These are phyloP conservation scores for Drosophila pachea DNA, from an alignment of 1,140 invertebrate species.

Conservation along the genomic window DNA sequence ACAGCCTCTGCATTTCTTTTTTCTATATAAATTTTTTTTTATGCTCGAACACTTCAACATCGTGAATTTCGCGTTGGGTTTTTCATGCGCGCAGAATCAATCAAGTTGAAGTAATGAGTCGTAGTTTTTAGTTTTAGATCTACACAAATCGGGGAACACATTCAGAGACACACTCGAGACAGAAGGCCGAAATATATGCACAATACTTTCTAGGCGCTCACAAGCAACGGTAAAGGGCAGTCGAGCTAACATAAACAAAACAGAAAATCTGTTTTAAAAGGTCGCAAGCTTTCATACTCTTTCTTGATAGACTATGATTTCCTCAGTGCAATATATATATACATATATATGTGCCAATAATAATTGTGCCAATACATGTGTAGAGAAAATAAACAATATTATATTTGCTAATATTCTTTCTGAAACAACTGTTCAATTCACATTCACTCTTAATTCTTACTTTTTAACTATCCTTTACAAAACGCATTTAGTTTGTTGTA, in stretches of 20 bases:
- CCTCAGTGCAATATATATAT: not conserved
- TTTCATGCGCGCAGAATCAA: conserved; percentile 52
- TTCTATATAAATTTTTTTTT: conserved; percentile 15
- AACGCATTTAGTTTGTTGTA: too few relatives aligned
- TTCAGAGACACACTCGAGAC: conserved; percentile 5
- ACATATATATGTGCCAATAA: not conserved
- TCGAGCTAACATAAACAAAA: conserved; percentile 47
- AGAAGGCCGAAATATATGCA: conserved; percentile 16
- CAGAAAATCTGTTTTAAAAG: conserved; percentile 30
- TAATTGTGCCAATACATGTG: not conserved
- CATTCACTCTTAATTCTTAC: too few relatives aligned
- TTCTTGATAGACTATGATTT: not conserved
- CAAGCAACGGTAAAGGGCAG: conserved; percentile 14
- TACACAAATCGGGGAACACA: conserved; percentile 9
- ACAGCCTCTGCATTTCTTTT: conserved; percentile 21
- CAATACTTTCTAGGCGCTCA: conserved; percentile 16
- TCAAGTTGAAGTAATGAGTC: conserved; percentile 67
- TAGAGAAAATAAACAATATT: too few relatives aligned
- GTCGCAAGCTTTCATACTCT: conserved; percentile 13
- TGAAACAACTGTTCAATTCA: too few relatives aligned
- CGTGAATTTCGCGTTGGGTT: conserved; percentile 27
- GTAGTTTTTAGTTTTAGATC: conserved; percentile 46
- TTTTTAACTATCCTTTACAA: too few relatives aligned
- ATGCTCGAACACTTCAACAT: conserved; percentile 29
- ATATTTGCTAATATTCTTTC: too few relatives aligned